Base-by-base conservation (phyloP, 2,888 invertebrate genomes). In the Hypolimnas misippus region DNA sequence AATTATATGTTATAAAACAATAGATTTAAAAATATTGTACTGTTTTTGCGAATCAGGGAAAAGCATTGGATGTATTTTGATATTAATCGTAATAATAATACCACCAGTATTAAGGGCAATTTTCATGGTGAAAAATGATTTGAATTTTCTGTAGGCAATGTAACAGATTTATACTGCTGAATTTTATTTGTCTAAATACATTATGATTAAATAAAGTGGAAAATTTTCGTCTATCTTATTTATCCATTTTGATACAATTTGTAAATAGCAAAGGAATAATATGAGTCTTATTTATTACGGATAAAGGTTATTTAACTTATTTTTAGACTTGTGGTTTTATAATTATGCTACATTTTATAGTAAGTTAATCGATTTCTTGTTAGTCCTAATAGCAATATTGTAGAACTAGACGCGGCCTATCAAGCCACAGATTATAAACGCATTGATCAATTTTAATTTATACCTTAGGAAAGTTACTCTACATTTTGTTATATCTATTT, bases 281-380 rank as follows among this genome's bases (percentile, higher is more conserved):
- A 42, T 19, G 3, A 42, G 7, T 3, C 10, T 17, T 0, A 17
- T 10, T 17, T 17, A 8, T 17, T 17, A 17, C 3, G 8, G 3
- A 42, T 8, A 14, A 40, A 40, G 5, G 2, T 40, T n/a, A 40
- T 14, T 40, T 16, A 4, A 40, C 14, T 4, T 40, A 14, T 58
- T 59, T 66, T 62, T 65, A 67, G 58, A 57, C 57, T 62, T 59
- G 52, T 7, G 51, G 62, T 53, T 35, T 55, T 50, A 50, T 54
- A 55, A 38, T 46, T 46, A 12, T 19, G 21, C 21, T 10, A 1
- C n/a, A 21, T 46, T 46, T 46, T 12, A 46, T 46, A 46, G 44
- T 46, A 19, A 46, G 44, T 19, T 50, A 50, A 55, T 55, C 29
- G 50, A 55, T 44, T 44, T 59, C 58, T 53, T 52, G 44, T 52